Percentiles rank a stretch among this genome's conserved stretches.
phyloP scores from a whole-genome alignment of 2,113 vertebrate species.

The Sinocyclocheilus rhinocerous region DNA sequence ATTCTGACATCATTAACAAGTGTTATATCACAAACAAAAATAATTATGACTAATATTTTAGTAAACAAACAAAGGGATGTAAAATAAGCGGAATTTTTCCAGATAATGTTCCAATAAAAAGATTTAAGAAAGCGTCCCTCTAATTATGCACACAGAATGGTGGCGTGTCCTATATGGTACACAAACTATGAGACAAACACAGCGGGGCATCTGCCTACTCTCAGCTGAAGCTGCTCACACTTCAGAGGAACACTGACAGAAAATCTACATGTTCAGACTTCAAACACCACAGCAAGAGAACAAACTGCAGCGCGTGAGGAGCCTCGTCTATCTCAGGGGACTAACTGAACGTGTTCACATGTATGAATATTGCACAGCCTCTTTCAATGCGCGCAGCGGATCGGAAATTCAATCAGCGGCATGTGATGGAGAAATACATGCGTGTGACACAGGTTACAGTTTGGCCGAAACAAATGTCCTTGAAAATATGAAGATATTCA shows the following conservation, averaged over 20 bases:
- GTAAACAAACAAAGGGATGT: neutral
- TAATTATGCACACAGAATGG: constrained; percentile 26
- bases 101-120: neutral
- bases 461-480: neutral
- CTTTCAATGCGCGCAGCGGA: neutral
- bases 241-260: constrained; percentile 26
- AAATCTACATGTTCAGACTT: constrained; percentile 47
- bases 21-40: neutral
- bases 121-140: constrained; percentile 2
- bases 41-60: too few relatives aligned
- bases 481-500: neutral
- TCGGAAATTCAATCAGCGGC: constrained; percentile 31
- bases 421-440: constrained; percentile 19
- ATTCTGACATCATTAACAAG: neutral
- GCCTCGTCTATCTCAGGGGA: constrained; percentile 34
- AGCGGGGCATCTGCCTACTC: constrained; percentile 13
- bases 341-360: constrained; percentile 42
- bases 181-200: constrained; percentile 23
- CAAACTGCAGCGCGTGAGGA: neutral
- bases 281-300: constrained; percentile 31
- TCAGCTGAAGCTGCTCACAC: neutral
- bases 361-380: constrained; percentile 51
- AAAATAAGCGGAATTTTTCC: neutral
- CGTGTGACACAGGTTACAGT: neutral
- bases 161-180: constrained; percentile 12